Evolutionary conservation across 2,797 vertebrate genomes (phyloP).

Genomic region (Alcedo quadribrachys): DNA sequence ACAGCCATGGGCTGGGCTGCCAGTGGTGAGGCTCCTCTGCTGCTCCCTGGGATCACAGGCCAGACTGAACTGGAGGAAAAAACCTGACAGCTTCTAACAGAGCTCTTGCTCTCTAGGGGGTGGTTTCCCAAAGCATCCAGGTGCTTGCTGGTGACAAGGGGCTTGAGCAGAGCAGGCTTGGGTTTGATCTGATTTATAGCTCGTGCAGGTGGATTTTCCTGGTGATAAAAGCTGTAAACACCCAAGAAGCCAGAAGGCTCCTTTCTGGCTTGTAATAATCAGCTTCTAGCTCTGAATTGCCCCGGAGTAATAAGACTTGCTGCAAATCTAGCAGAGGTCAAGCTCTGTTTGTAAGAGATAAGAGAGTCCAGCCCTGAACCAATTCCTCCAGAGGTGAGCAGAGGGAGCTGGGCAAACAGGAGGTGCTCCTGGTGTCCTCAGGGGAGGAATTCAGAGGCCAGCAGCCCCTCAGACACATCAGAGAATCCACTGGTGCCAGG

Average conservation of each 20-base stretch:
- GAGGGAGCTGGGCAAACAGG: neutral
- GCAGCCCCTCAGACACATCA: neutral
- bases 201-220: neutral
- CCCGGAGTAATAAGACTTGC: neutral
- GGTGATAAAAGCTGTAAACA: slow-evolving; percentile 12
- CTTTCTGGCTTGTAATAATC: slow-evolving; percentile 14
- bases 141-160: neutral
- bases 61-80: neutral
- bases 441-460: neutral
- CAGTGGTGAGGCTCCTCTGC: neutral
- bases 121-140: neutral
- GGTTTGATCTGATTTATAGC: neutral
- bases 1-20: neutral
- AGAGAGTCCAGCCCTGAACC: neutral
- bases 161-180: neutral
- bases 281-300: neutral
- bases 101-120: neutral
- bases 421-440: neutral
- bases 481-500: neutral
- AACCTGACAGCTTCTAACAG: neutral
- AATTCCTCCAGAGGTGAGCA: neutral
- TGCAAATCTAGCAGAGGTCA: neutral
- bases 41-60: slow-evolving; percentile 3
- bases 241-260: neutral
- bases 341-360: slow-evolving; percentile 12